Evolutionary conservation across 2,888 invertebrate species (phyloP).

Genomic region (Drosophila putrida): DNA sequence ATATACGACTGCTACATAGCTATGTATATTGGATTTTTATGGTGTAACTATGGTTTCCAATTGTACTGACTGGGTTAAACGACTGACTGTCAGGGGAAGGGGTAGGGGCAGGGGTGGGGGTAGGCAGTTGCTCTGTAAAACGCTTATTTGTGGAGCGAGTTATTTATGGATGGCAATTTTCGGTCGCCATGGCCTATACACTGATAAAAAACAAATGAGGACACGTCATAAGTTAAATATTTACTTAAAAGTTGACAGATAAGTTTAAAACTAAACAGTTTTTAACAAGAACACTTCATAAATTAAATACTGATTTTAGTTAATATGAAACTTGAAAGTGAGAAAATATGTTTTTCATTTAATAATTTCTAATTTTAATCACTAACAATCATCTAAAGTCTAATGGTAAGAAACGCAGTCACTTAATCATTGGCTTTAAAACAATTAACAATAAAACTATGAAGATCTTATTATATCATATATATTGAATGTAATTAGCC

Average conservation of each 20-base stretch:
- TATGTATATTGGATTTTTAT: constrained; percentile 76
- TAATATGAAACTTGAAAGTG: no score
- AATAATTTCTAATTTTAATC: no score
- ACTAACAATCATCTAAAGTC: no score
- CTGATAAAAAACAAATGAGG: not conserved
- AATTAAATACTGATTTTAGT: no score
- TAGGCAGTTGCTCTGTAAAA: constrained; percentile 30
- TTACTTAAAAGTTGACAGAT: not conserved
- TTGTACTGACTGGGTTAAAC: constrained; percentile 20
- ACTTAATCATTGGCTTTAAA: no score
- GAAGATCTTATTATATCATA: no score
- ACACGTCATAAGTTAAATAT: not conserved
- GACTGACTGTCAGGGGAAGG: not conserved
- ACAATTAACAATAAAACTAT: no score
- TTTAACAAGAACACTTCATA: no score
- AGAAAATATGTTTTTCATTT: no score
- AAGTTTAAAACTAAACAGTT: no score
- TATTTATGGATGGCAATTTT: constrained; percentile 65
- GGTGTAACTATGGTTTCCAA: constrained; percentile 74
- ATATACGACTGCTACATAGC: constrained; percentile 37
- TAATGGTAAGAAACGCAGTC: no score
- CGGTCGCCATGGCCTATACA: constrained; percentile 22
- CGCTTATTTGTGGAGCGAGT: constrained; percentile 41
- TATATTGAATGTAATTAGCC: no score
- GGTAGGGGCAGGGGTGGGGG: not conserved